Evolutionary conservation across 2,113 vertebrate genomes (phyloP).

Genomic region (Heloderma charlesbogerti): DNA sequence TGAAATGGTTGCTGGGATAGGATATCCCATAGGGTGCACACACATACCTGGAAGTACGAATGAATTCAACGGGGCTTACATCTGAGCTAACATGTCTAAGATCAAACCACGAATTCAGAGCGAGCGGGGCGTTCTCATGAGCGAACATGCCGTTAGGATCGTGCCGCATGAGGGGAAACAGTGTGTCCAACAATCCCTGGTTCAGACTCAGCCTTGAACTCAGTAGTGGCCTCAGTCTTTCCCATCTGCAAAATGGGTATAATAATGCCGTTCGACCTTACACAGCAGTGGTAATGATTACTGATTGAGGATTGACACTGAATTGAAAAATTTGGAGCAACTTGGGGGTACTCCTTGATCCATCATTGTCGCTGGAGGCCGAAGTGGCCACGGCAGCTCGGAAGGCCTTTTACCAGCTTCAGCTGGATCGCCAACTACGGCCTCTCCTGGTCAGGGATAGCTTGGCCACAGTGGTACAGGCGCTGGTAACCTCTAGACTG

Average conservation of each 20-base stretch:
- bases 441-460: too few species aligned
- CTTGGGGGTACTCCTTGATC: too few species aligned
- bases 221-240: background rate
- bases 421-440: too few species aligned
- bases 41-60: background rate
- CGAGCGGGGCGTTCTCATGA: too few species aligned
- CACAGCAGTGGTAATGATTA: background rate
- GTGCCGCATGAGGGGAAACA: background rate
- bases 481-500: too few species aligned
- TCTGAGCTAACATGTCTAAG: background rate
- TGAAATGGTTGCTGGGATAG: background rate
- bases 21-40: background rate
- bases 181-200: background rate
- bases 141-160: background rate
- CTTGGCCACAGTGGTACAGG: too few species aligned
- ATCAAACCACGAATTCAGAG: background rate
- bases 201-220: too few species aligned
- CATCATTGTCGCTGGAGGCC: too few species aligned
- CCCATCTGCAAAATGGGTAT: background rate
- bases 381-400: too few species aligned
- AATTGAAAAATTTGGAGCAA: background rate
- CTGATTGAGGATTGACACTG: background rate
- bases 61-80: background rate
- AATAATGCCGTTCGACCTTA: background rate
- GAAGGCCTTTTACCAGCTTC: too few species aligned